Base-by-base conservation (phyloP, 1,140 invertebrate genomes). In the Dreissena rostriformis region DNA sequence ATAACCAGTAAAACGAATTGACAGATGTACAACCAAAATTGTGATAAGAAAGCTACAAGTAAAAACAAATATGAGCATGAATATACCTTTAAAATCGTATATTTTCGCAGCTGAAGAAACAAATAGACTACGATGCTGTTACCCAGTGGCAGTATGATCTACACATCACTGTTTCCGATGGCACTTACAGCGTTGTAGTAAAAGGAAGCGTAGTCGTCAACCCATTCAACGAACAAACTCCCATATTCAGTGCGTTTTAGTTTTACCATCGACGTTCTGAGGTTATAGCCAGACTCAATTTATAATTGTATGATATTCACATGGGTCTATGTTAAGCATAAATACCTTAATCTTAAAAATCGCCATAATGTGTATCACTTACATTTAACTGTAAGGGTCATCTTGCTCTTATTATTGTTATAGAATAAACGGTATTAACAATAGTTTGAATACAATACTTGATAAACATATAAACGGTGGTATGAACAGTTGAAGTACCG, bases 201-300 rank as follows among this genome's bases (percentile, higher is more conserved):
- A 80, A 63, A 61, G 84, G 82, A n/a, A 70, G 72, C n/a, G 77
- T 92, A 0, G 74, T 72, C 11, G 86, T 92, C 1, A 78, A 67
- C 52, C 74, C 82, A 57, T 74, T 75, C 0, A 87, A 85, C 75
- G 86, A 85, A 68, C 70, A 77, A 15, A 66, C 68, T 8, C 82
- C 82, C 19, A 39, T 22, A 14, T 82, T 15, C 74, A 19, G 79
- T 72, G 22, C 81, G 72, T 17, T 86, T 82, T 29, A 52, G 79
- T 0, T 28, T 74, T 4, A 78, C 74, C 15, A 78, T 86, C 14
- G 22, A 51, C 12, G 85, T 94, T 96, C 97, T 78, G 99, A 99
- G 93, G 98, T 98, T 22, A 74, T 68, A 8, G 29, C 51, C 5
- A 82, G 61, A 39, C 2, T 39, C 39, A 39, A 39, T 39, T 2